Percentiles rank a stretch among this genome's conserved stretches.
Conservation (phyloP, 2,888 invertebrate species). For the Amphipoea oculea region DNA sequence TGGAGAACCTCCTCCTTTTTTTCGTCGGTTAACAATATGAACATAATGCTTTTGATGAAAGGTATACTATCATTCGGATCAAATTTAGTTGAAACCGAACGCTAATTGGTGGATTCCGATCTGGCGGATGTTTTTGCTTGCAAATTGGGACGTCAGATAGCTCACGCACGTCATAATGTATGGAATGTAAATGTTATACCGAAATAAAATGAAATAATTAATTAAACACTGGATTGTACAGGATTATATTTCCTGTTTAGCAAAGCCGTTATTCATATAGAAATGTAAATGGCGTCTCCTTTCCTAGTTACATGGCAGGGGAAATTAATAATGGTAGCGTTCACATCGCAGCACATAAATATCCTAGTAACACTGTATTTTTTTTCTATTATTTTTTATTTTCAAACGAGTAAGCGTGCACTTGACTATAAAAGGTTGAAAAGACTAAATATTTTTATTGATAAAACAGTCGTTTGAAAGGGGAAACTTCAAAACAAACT, state of each 20-base stretch:
- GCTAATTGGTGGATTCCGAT: background rate
- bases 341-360: constrained; percentile 4
- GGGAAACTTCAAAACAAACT: background rate
- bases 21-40: background rate
- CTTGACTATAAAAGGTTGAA: background rate
- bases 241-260: constrained; percentile 2
- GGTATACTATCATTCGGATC: too few relatives aligned
- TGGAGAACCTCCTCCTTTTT: background rate
- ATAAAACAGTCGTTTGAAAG: background rate
- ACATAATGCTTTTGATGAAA: background rate
- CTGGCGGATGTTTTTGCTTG: background rate
- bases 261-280: background rate
- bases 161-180: background rate
- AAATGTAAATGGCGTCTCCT: constrained; percentile 1
- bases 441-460: background rate
- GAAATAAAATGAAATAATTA: too few relatives aligned
- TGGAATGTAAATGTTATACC: too few relatives aligned
- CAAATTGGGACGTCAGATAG: constrained; percentile 12
- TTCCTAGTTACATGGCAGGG: constrained; percentile 3
- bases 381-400: background rate
- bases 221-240: background rate
- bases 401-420: constrained; percentile 3
- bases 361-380: background rate
- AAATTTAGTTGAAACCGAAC: background rate
- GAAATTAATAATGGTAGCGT: constrained; percentile 9